Conservation (phyloP, 37 sponge, comb jelly and placozoan species). For the Eunapius fragilis region DNA sequence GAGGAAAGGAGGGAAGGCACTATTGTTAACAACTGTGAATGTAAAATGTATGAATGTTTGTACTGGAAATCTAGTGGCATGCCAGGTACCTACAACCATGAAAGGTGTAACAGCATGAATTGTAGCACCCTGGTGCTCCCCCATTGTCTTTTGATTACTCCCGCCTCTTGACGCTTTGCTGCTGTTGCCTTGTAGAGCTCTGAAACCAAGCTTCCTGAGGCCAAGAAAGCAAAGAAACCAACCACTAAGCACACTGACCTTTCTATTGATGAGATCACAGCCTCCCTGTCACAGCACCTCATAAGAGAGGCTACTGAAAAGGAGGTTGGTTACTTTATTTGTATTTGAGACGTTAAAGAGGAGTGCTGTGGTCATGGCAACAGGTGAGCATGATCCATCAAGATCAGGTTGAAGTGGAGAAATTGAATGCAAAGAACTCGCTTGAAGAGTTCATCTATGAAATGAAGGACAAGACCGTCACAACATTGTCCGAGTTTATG, state of each 20-base stretch:
- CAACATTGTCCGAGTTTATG: slow-evolving; percentile 64
- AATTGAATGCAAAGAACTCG: slow-evolving; percentile 84
- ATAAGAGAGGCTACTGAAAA: slow-evolving; percentile 65
- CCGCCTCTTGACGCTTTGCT: not conserved
- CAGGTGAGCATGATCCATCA: slow-evolving; percentile 74
- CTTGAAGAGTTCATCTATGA: slow-evolving; percentile 98
- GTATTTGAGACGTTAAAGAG: not conserved
- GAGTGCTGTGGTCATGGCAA: not conserved
- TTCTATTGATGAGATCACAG: slow-evolving; percentile 41
- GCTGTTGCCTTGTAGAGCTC: not conserved
- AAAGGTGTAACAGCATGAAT: no score
- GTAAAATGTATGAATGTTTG: no score
- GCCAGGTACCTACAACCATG: no score
- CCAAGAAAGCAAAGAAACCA: slow-evolving; percentile 74
- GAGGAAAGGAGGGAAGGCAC: no score
- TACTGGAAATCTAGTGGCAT: no score
- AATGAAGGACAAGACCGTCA: slow-evolving; percentile 83
- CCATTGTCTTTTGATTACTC: no score
- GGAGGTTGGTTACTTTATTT: slow-evolving; percentile 51
- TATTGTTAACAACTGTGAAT: no score
- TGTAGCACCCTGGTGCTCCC: no score
- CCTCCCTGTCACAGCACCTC: slow-evolving; percentile 52
- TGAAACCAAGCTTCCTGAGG: slow-evolving; percentile 42
- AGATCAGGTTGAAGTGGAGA: slow-evolving; percentile 80
- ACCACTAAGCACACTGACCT: slow-evolving; percentile 62